Evolutionary conservation across 2,888 invertebrate species (phyloP), one percentile per base, ranked within the genome.

Genomic region (Parochlus steinenii): DNA sequence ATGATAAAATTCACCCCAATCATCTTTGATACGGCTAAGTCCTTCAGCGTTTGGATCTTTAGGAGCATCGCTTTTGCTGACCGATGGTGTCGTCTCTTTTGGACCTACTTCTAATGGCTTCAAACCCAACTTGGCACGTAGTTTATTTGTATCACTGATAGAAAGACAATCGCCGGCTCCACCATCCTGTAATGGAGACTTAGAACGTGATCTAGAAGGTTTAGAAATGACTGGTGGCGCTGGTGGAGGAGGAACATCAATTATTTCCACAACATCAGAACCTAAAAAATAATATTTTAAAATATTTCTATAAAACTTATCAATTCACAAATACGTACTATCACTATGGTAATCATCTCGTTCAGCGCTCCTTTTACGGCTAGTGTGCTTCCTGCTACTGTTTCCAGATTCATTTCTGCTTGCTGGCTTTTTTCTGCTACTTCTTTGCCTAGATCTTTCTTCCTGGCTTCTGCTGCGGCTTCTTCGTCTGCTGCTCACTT

Each of bases 91-190:
- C 4, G 19, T n/a, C 20, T 36, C 1, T 3, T 49, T 42, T 10
- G 37, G 26, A 10, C 66, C 63, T 1, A 79, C 61, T 47, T 90
- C 81, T 4, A 97, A 62, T 0, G 95, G 97, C 52, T 90, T 92
- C 22, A 97, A 63, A 1, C 97, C 97, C 16, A 98, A 67, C 54
- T 92, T 90, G 2, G 85, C 85, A 48, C 97, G 67, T 8, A 98
- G 61, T 44, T 77, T 80, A 58, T 93, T 93, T 5, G 85, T 86
- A 47, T 83, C 86, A 34, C 77, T 76, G 31, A 89, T 67, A 2
- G 86, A 85, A 12, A 87, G 61, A 47, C 67, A 74, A 48, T 57
- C 69, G 1, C 59, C 59, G 10, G 56, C 58, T 1, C 59, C 59
- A 39, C 49, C 56, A 31, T 56, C 56, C 0, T 56, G 54, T 27